Conservation (phyloP, 2,888 invertebrate species). For the Polymixis flavicincta region DNA sequence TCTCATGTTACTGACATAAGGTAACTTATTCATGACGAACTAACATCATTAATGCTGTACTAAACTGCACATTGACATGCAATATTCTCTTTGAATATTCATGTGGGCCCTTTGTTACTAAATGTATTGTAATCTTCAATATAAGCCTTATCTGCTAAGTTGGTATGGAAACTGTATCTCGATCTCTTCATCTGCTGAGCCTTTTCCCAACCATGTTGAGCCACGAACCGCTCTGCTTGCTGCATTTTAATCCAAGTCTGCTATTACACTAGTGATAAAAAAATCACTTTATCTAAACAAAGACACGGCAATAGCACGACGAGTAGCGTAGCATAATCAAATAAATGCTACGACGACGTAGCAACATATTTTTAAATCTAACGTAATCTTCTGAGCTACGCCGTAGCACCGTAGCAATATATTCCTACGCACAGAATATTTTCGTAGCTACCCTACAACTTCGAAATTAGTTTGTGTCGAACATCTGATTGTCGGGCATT, state of each 20-base stretch:
- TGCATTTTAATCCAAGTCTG: not conserved
- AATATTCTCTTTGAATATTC: constrained; percentile 51
- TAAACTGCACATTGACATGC: constrained; percentile 51
- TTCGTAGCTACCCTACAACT: constrained; percentile 40
- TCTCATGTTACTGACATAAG: not conserved
- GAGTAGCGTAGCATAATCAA: not conserved
- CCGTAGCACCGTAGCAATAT: constrained; percentile 31
- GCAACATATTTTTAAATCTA: constrained; percentile 4
- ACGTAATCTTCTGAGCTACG: constrained; percentile 15
- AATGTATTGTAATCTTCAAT: constrained; percentile 20
- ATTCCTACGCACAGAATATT: not conserved
- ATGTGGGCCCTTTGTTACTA: constrained; percentile 46
- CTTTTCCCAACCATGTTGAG: not conserved
- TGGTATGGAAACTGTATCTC: not conserved
- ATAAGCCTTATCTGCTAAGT: not conserved
- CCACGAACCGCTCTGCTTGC: not conserved
- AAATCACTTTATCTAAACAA: too few species aligned
- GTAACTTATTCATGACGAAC: constrained; percentile 39
- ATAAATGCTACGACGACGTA: constrained; percentile 12
- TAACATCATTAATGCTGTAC: constrained; percentile 34
- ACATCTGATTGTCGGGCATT: constrained; percentile 72
- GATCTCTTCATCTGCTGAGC: not conserved
- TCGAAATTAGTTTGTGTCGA: constrained; percentile 73
- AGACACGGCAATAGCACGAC: not conserved
- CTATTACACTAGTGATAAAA: too few species aligned